phyloP scores from a whole-genome alignment of 2,888 invertebrate genomes.

The Leucoma salicis region DNA sequence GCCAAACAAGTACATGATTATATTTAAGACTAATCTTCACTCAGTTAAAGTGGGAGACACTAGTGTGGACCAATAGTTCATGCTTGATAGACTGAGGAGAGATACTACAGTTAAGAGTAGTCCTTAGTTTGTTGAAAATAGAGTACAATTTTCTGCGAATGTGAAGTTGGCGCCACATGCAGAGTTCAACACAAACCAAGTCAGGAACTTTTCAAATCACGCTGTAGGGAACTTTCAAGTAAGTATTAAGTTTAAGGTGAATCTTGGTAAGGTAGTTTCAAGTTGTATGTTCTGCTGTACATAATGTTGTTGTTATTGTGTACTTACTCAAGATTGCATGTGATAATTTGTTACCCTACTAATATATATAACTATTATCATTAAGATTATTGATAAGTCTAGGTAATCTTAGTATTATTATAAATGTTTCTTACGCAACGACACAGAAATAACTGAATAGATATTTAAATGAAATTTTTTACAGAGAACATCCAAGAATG shows the following conservation, averaged over 20 bases:
- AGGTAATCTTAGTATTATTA: too few species aligned
- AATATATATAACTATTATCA: too few species aligned
- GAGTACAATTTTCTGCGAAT: constrained; percentile 23
- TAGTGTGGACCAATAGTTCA: constrained; percentile 51
- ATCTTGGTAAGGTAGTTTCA: constrained; percentile 48
- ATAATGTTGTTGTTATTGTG: constrained; percentile 20
- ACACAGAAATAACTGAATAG: too few species aligned
- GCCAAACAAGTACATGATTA: constrained; percentile 38
- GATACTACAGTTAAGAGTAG: constrained; percentile 16
- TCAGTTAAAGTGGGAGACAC: constrained; percentile 43
- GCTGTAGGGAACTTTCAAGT: constrained; percentile 60
- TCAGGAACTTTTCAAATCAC: constrained; percentile 69
- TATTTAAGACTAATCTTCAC: constrained; percentile 48
- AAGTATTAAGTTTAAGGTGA: constrained; percentile 63
- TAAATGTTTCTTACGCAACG: too few species aligned
- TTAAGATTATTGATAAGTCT: too few species aligned
- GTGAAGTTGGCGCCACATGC: constrained; percentile 43
- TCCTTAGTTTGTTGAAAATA: constrained; percentile 14
- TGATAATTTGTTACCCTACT: too few species aligned
- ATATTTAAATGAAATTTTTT: too few species aligned
- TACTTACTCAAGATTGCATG: too few species aligned
- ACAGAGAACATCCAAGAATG: too few species aligned
- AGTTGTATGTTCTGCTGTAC: constrained; percentile 36
- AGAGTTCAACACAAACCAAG: constrained; percentile 40
- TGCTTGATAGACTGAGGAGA: constrained; percentile 24